Percentiles rank a stretch among this genome's conserved stretches.
These are phyloP conservation scores for Trissolcus basalis DNA, from an alignment of 1,140 invertebrate genomes.

Conservation along the genomic window DNA sequence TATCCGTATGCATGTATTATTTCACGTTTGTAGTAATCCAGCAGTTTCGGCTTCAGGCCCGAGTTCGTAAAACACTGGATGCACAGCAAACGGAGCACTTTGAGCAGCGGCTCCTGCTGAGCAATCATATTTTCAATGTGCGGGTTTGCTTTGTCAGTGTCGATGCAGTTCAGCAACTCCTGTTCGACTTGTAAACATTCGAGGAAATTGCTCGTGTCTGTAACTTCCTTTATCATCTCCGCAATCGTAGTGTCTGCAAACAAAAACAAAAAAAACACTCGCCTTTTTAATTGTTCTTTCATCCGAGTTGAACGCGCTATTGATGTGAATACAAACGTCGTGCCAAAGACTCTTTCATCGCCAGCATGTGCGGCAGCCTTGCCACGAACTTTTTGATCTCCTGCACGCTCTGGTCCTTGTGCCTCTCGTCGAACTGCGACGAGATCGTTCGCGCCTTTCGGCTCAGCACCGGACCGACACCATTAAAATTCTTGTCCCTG, in stretches of 20 bases:
- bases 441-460: slow-evolving; percentile 92
- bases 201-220: slow-evolving; percentile 81
- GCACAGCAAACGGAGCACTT: slow-evolving; percentile 91
- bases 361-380: slow-evolving; percentile 90
- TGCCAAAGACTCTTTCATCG: slow-evolving; percentile 88
- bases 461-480: slow-evolving; percentile 89
- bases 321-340: slow-evolving; percentile 36
- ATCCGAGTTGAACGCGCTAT: no score
- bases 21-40: slow-evolving; percentile 95
- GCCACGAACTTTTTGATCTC: slow-evolving; percentile 97
- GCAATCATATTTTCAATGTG: slow-evolving; percentile 96
- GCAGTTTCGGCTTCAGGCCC: slow-evolving; percentile 91
- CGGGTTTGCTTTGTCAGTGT: slow-evolving; percentile 90
- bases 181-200: slow-evolving; percentile 87
- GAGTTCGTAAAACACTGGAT: slow-evolving; percentile 91
- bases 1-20: slow-evolving; percentile 93
- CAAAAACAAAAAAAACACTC: slow-evolving; percentile 52
- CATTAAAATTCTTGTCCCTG: slow-evolving; percentile 95
- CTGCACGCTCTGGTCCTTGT: slow-evolving; percentile 90
- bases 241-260: slow-evolving; percentile 85
- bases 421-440: slow-evolving; percentile 89
- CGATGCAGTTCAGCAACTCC: slow-evolving; percentile 93
- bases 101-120: slow-evolving; percentile 86
- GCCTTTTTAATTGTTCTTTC: no score
- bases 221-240: slow-evolving; percentile 85